Evolutionary conservation across 2,797 vertebrate genomes (phyloP), one percentile per base, ranked within the genome.

Genomic region (Sebastes umbrosus): DNA sequence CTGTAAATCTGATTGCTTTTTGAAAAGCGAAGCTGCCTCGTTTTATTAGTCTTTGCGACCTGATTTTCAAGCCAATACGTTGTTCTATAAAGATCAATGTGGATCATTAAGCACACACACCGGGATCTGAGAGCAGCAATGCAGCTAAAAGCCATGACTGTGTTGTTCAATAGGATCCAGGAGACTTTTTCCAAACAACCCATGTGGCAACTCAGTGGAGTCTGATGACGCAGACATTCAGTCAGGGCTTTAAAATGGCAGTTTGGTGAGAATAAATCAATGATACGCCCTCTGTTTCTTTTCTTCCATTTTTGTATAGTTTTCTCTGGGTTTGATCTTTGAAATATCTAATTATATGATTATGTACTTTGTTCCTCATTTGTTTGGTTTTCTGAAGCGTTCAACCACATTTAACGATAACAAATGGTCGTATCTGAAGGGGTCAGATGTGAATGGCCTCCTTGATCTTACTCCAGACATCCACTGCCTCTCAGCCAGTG

Each of bases 1-100:
- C 71, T 71, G 54, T 86, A 86, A 87, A 86, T 84, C 50, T 69
- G 70, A 85, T 77, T 73, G n/a, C 71, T 68, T 84, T 88, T 79
- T 86, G 27, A 88, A 86, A 88, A 75, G 52, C 59, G 76, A 71
- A 67, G 75, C 86, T 75, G 69, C 34, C 24, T 39, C 34, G 4
- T 84, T 91, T 88, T 86, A 86, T 80, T 72, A 34, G 71, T 65
- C 55, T 83, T 74, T 87, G 50, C 67, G 29, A 76, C 46, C 80
- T 76, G 18, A 76, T 86, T 80, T 86, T 73, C 39, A 57, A 83
- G 78, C 78, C 63, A 84, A 63, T 75, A 34, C 68, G 32, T 52
- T 80, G 58, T 80, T 84, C 58, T 68, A 73, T 65, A 84, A 90
- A 82, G 72, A 84, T 77, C 36, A 71, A 16, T 65, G 68, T 55